Evolutionary conservation across 2,888 invertebrate species (phyloP).

Genomic region (Neoascia interrupta): DNA sequence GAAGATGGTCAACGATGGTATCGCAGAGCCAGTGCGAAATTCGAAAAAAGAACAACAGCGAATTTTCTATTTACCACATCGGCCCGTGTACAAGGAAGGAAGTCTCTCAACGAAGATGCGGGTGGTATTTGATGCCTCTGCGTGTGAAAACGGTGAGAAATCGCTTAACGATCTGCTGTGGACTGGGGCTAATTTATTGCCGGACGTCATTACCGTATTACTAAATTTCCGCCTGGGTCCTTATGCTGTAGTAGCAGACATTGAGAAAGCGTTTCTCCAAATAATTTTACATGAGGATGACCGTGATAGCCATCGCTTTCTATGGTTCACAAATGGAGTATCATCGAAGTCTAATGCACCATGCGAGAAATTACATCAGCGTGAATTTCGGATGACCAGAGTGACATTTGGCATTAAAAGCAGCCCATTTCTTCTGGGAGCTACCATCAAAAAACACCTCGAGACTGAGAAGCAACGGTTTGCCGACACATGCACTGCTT

Average conservation of each 20-base stretch:
- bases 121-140: conserved; percentile 21
- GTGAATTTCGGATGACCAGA: neutral
- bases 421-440: neutral
- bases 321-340: neutral
- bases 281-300: neutral
- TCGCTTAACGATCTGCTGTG: conserved; percentile 21
- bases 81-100: conserved; percentile 6
- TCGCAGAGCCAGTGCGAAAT: neutral
- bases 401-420: conserved; percentile 1
- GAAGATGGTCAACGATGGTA: neutral
- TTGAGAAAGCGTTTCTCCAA: conserved; percentile 7
- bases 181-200: conserved; percentile 13
- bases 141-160: neutral
- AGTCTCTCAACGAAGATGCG: conserved; percentile 6
- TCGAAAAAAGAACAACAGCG: neutral
- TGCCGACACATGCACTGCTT: conserved; percentile 4
- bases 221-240: conserved; percentile 8
- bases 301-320: conserved; percentile 11
- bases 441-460: too few species aligned
- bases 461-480: neutral
- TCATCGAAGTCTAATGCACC: neutral
- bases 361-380: too few species aligned
- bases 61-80: conserved; percentile 14
- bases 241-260: conserved; percentile 7
- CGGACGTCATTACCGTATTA: conserved; percentile 5